Conservation (phyloP, 2,113 vertebrate species). For the Atrichornis clamosus region DNA sequence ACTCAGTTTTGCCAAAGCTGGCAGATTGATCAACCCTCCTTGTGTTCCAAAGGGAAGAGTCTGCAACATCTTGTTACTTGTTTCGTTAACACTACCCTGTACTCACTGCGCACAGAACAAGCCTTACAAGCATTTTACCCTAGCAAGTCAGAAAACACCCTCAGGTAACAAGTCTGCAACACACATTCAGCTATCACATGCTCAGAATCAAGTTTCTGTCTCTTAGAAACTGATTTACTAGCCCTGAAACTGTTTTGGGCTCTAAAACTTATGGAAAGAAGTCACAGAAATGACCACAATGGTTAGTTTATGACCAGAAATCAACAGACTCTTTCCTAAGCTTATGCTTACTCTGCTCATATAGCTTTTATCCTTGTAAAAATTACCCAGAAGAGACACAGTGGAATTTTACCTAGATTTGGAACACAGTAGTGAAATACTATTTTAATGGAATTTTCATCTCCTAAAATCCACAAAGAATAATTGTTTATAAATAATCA, state of each 20-base stretch:
- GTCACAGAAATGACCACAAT: neutral
- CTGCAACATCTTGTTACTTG: neutral
- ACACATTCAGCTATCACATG: neutral
- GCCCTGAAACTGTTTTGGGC: neutral
- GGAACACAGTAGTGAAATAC: neutral
- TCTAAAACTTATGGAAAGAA: neutral
- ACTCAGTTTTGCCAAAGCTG: neutral
- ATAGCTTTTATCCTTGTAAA: neutral
- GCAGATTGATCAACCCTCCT: neutral
- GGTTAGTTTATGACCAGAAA: neutral
- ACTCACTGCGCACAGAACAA: neutral
- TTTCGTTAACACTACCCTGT: neutral
- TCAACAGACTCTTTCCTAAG: neutral
- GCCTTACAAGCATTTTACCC: neutral
- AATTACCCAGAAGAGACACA: neutral
- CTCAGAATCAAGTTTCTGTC: neutral
- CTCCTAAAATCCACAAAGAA: neutral
- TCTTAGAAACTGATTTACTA: neutral
- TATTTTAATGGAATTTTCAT: neutral
- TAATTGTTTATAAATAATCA: neutral
- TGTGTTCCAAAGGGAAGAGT: neutral
- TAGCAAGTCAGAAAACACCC: neutral
- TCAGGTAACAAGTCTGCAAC: neutral
- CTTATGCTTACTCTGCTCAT: neutral
- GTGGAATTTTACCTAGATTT: neutral